A percentile compares a stretch with the other conserved stretches of the same genome.
Conservation (phyloP, 2,888 invertebrate species). For the Caenorhabditis virilis region DNA sequence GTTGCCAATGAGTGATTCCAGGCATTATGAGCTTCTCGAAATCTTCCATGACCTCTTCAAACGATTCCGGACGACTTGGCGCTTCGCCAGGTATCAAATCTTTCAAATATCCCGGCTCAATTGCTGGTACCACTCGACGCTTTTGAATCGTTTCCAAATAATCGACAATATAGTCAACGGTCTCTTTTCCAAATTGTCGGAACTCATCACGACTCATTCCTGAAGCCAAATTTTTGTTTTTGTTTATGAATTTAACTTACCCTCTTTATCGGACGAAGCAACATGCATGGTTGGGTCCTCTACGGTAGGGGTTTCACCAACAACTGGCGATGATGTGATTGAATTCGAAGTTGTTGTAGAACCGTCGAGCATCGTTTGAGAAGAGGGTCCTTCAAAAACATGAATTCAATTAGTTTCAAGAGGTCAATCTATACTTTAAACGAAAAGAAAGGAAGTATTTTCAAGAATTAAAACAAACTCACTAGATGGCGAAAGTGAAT, state of each 20-base stretch:
- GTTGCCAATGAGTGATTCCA: conserved; percentile 97
- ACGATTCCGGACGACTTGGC: conserved; percentile 82
- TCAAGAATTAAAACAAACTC: conserved; percentile 30
- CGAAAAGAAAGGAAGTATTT: conserved; percentile 3
- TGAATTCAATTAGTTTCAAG: not conserved
- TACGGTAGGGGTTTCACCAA: conserved; percentile 36
- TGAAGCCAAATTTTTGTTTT: no score
- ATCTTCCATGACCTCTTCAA: conserved; percentile 86
- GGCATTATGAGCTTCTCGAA: conserved; percentile 87
- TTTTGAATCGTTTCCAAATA: conserved; percentile 84
- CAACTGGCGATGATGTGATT: conserved; percentile 39
- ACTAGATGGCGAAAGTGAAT: conserved; percentile 59
- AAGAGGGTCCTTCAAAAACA: not conserved
- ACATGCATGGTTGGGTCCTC: conserved; percentile 24
- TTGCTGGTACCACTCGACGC: conserved; percentile 84
- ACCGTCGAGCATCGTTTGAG: conserved; percentile 15
- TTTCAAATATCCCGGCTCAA: conserved; percentile 83
- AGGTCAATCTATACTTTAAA: not conserved
- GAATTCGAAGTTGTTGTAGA: conserved; percentile 23
- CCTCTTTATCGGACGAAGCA: conserved; percentile 7
- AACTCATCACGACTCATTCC: conserved; percentile 64
- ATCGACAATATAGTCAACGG: conserved; percentile 87
- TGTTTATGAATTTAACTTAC: no score
- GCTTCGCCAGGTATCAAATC: conserved; percentile 81
- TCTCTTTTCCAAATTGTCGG: conserved; percentile 77